Evolutionary conservation across 2,113 vertebrate genomes (phyloP), one percentile per base, ranked within the genome.

Genomic region (Caracal caracal): DNA sequence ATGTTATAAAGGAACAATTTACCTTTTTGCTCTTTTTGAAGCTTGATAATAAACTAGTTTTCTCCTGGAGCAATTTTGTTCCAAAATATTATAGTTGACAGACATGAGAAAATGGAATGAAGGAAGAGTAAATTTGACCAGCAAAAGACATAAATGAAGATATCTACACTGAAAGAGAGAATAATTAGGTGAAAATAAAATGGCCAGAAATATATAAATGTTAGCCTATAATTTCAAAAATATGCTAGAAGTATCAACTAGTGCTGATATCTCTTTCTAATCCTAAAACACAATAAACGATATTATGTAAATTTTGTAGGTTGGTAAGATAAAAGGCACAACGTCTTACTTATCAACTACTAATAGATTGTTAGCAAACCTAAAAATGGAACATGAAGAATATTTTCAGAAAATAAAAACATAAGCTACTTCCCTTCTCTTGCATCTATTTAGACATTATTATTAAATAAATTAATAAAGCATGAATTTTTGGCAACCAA

Each of bases 71-170:
- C 5, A 13, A 35, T 68, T 94, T 81, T 51, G 1, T 49, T 94
- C 51, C 15, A 65, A 84, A 87, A 84, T 88, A 63, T 2, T 92
- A 33, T 6, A 63, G 37, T 10, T 88, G 13, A 35, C 0, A 73
- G 13, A 68, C 49, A 26, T 33, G 7, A 2, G 10, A 0, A 88
- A 85, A 81, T 71, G 5, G 37, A 76, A 49, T 85, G 66, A 79
- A 83, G 2, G 0, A 22, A 87, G n/a, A 92, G 35, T 2, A 97
- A 65, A 81, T 95, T 71, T 84, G 66, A 75, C 3, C 16, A 96
- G 10, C 10, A 93, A 56, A 92, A 1, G 4, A 80, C 53, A 92
- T 37, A 75, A 66, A 85, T 40, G 13, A 95, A 87, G 15, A 66
- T 82, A 5, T 92, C 22, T 49, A 26, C 3, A 49, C 43, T 76